Evolutionary conservation across 92 coral and sea anemone species (phyloP).

Genomic region (Virgularia gustaviana): DNA sequence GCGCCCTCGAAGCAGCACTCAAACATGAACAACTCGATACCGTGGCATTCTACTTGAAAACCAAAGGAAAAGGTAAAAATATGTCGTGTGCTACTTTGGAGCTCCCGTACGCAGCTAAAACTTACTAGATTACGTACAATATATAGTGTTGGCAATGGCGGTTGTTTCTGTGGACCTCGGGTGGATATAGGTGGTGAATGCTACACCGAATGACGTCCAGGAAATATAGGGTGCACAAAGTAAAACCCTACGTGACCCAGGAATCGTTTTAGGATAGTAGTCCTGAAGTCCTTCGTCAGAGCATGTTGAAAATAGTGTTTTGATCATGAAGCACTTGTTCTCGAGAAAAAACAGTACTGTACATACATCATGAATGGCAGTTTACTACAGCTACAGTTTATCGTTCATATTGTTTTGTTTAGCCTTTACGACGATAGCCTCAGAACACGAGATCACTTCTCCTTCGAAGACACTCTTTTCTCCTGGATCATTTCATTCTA

Average conservation of each 20-base stretch:
- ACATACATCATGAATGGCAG: background rate
- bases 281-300: no score
- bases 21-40: slow-evolving; percentile 92
- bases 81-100: no score
- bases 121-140: background rate
- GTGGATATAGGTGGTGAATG: no score
- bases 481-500: slow-evolving; percentile 29
- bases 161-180: no score
- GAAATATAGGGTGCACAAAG: no score
- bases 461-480: slow-evolving; percentile 35
- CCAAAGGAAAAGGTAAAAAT: slow-evolving; percentile 85
- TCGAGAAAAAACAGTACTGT: no score
- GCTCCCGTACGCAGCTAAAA: background rate
- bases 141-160: background rate
- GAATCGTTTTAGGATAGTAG: no score
- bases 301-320: no score
- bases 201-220: no score
- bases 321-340: no score
- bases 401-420: slow-evolving; percentile 4
- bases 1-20: slow-evolving; percentile 92
- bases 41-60: slow-evolving; percentile 90
- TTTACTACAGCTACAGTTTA: background rate
- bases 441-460: slow-evolving; percentile 22
- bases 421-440: slow-evolving; percentile 57
- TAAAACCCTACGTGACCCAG: no score